These are phyloP conservation scores for Tricholauxania praeusta DNA, from an alignment of 2,888 invertebrate species.

Conservation along the genomic window DNA sequence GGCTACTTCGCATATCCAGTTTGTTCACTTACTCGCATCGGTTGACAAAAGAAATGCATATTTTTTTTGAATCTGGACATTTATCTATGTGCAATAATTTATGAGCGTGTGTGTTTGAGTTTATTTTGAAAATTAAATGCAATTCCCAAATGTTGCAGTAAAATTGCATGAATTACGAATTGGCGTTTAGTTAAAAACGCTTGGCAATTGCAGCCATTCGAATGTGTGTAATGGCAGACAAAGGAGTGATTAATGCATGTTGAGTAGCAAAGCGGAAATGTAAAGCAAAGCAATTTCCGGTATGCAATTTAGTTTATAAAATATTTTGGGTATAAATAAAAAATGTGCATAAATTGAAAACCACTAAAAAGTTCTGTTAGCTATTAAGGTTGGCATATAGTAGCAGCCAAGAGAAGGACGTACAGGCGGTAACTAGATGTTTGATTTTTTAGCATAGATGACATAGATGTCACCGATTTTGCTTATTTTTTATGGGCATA, in stretches of 20 bases:
- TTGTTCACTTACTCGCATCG: too few species aligned
- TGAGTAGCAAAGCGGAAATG: constrained; percentile 6
- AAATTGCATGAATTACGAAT: not conserved
- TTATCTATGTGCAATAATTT: constrained; percentile 16
- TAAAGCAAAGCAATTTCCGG: constrained; percentile 19
- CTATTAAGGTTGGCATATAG: too few species aligned
- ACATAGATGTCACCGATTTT: too few species aligned
- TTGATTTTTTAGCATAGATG: too few species aligned
- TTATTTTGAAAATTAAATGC: constrained; percentile 8
- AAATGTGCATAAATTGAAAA: too few species aligned
- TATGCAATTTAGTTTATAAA: not conserved
- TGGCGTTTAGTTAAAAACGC: not conserved
- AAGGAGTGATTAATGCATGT: constrained; percentile 16
- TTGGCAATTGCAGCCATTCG: not conserved
- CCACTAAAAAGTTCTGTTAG: too few species aligned
- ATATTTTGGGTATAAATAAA: not conserved
- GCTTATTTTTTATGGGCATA: too few species aligned
- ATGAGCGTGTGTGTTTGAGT: constrained; percentile 21
- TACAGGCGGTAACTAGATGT: too few species aligned
- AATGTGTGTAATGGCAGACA: too few species aligned
- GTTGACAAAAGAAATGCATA: constrained; percentile 10
- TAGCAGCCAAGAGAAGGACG: too few species aligned
- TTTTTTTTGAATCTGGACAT: constrained; percentile 3
- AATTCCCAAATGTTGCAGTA: not conserved
- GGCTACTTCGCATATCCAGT: too few species aligned